Conservation (phyloP, 2,113 vertebrate genomes). For the Phrynosoma blainvillii region DNA sequence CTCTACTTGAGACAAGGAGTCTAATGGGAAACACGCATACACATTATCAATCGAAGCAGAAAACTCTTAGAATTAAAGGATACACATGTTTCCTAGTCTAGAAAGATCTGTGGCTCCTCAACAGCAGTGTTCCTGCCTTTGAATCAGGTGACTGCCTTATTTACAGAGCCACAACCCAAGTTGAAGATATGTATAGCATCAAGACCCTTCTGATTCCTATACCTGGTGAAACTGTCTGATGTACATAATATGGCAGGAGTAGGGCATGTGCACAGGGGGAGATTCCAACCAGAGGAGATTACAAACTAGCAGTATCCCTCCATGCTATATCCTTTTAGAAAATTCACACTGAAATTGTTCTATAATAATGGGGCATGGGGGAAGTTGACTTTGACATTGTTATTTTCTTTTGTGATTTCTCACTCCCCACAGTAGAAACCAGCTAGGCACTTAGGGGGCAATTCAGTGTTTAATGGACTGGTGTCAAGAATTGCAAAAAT, state of each 20-base stretch:
- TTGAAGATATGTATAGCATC: not conserved
- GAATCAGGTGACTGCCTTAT: not conserved
- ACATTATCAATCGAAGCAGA: not conserved
- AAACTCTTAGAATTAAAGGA: not conserved
- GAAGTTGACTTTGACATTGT: not conserved
- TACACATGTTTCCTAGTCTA: constrained; percentile 48
- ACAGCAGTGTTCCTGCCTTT: not conserved
- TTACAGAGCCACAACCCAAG: not conserved
- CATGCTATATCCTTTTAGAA: no score
- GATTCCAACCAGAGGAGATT: not conserved
- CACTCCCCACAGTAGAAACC: not conserved
- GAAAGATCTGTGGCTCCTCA: not conserved
- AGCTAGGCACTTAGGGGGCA: not conserved
- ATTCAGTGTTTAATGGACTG: no score
- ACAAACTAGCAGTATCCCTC: not conserved
- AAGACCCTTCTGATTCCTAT: not conserved
- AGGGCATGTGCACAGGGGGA: not conserved
- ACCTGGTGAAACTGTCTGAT: not conserved
- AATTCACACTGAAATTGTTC: no score
- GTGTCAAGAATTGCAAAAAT: no score
- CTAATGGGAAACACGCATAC: constrained; percentile 24
- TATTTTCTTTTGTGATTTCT: not conserved
- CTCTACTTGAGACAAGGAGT: not conserved
- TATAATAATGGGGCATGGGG: no score
- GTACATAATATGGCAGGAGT: not conserved